Evolutionary conservation across 2,797 vertebrate species (phyloP).

Genomic region (Chloroceryle amazona): DNA sequence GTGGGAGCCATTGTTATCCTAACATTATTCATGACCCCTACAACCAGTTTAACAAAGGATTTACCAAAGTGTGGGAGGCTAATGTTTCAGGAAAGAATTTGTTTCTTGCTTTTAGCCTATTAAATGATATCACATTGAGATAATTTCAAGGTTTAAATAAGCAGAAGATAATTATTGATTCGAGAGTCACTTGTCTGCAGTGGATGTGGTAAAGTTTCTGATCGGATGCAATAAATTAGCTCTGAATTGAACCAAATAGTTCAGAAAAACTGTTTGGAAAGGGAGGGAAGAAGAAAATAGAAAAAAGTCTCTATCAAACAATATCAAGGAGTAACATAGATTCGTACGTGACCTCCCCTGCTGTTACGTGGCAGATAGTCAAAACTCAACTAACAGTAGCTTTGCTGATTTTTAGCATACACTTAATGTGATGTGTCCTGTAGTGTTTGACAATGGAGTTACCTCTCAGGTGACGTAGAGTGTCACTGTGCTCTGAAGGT

Average conservation of each 20-base stretch:
- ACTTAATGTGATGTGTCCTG: background rate
- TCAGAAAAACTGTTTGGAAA: background rate
- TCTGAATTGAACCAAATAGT: background rate
- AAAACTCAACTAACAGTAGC: background rate
- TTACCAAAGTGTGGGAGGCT: background rate
- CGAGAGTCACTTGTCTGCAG: background rate
- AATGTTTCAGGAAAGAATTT: background rate
- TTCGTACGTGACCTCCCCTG: background rate
- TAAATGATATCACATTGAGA: background rate
- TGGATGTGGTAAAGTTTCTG: background rate
- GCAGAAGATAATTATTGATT: background rate
- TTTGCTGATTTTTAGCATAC: background rate
- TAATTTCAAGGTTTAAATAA: background rate
- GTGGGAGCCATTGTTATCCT: background rate
- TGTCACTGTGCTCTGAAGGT: background rate
- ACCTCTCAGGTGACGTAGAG: rapidly evolving
- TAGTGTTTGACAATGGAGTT: background rate
- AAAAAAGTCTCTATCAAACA: rapidly evolving
- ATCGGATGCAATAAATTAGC: background rate
- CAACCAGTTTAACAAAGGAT: background rate
- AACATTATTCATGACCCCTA: background rate
- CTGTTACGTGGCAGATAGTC: background rate
- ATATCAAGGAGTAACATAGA: background rate
- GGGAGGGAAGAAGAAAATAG: background rate
- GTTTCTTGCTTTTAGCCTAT: background rate